phyloP scores from a whole-genome alignment of 2,888 invertebrate species.

The Philopedon plagiatum region DNA sequence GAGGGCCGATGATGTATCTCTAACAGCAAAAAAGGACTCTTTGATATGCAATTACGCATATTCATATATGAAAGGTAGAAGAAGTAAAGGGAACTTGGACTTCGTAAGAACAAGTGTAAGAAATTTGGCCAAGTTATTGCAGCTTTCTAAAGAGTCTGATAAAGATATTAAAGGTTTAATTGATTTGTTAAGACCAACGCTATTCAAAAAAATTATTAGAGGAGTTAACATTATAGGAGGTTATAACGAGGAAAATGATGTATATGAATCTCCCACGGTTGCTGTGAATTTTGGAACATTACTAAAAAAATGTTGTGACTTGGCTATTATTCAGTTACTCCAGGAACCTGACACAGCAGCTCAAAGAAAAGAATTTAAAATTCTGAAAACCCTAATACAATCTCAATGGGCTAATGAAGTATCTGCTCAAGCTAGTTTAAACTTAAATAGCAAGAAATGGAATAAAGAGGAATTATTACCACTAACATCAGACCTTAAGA shows the following conservation, averaged over 20 bases:
- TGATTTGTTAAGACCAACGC: conserved; percentile 48
- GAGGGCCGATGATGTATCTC: conserved; percentile 47
- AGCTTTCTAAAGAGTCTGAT: conserved; percentile 36
- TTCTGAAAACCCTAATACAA: conserved; percentile 53
- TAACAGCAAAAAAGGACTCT: conserved; percentile 49
- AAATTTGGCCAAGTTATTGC: conserved; percentile 49
- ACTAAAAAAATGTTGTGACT: conserved; percentile 56
- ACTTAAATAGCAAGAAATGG: conserved; percentile 55
- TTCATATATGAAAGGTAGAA: conserved; percentile 51
- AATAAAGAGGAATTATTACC: conserved; percentile 56
- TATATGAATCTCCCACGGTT: conserved; percentile 55
- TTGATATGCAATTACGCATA: conserved; percentile 52
- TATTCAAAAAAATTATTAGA: conserved; percentile 49
- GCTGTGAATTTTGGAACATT: conserved; percentile 56
- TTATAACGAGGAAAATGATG: conserved; percentile 52
- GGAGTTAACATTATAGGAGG: conserved; percentile 52
- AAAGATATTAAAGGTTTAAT: conserved; percentile 48
- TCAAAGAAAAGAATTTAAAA: conserved; percentile 52
- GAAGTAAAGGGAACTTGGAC: conserved; percentile 54
- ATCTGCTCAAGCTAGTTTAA: conserved; percentile 54
- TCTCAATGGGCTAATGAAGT: conserved; percentile 57
- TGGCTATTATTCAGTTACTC: conserved; percentile 52
- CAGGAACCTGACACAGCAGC: conserved; percentile 47
- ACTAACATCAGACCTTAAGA: conserved; percentile 52
- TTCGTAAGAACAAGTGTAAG: conserved; percentile 49